A percentile compares a stretch with the other conserved stretches of the same genome.
Conservation (phyloP, 2,888 invertebrate genomes). For the Amitus sp. region DNA sequence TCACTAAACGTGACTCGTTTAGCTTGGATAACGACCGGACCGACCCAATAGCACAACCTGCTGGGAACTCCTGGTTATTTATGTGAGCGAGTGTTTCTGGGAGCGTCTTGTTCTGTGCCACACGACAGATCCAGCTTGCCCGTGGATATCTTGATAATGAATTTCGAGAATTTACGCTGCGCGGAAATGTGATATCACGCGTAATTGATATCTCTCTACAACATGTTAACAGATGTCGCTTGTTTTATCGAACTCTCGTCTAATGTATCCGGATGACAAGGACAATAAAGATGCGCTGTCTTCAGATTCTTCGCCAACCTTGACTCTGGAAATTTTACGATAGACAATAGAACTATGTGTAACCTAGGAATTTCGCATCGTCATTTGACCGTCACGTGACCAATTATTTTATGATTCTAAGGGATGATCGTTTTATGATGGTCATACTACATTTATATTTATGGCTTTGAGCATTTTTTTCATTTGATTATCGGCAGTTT, state of each 20-base stretch:
- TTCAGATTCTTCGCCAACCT: too few relatives aligned
- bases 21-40: constrained; percentile 29
- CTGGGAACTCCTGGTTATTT: constrained; percentile 21
- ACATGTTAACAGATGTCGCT: constrained; percentile 4
- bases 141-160: constrained; percentile 9
- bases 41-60: constrained; percentile 26
- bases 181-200: constrained; percentile 1
- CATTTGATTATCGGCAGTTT: too few relatives aligned
- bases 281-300: too few relatives aligned
- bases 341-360: too few relatives aligned
- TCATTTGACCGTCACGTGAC: too few relatives aligned
- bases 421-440: too few relatives aligned
- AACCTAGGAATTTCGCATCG: too few relatives aligned
- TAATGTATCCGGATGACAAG: too few relatives aligned
- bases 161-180: constrained; percentile 10
- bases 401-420: too few relatives aligned
- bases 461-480: too few relatives aligned
- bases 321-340: too few relatives aligned
- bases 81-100: constrained; percentile 8
- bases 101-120: constrained; percentile 8
- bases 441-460: too few relatives aligned
- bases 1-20: constrained; percentile 40
- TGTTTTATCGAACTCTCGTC: background rate
- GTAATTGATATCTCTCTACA: background rate
- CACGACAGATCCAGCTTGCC: constrained; percentile 5